These are phyloP conservation scores for Brachionus koreanus DNA, from an alignment of 1,140 invertebrate species.

Conservation along the genomic window DNA sequence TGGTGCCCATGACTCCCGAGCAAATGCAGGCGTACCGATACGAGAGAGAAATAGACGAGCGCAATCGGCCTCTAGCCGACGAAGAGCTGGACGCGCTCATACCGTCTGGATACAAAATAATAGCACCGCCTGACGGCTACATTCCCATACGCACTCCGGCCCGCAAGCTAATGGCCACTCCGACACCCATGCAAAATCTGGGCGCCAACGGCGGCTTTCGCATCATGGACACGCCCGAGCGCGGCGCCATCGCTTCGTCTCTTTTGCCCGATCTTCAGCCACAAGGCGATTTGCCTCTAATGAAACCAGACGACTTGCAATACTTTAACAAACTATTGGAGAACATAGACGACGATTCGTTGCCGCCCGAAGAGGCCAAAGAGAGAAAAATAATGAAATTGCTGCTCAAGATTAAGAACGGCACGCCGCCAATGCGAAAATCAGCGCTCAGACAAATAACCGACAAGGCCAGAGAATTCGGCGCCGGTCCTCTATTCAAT, in stretches of 20 bases:
- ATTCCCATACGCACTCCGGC: slow-evolving; percentile 94
- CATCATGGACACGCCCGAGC: slow-evolving; percentile 70
- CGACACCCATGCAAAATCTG: slow-evolving; percentile 73
- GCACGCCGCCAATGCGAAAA: slow-evolving; percentile 98
- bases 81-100: slow-evolving; percentile 96
- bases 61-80: slow-evolving; percentile 89
- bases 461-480: slow-evolving; percentile 93
- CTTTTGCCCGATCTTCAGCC: slow-evolving; percentile 92
- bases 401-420: slow-evolving; percentile 97
- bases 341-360: slow-evolving; percentile 92
- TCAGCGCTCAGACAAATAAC: slow-evolving; percentile 54
- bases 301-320: slow-evolving; percentile 99
- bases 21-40: slow-evolving; percentile 96
- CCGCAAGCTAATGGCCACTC: slow-evolving; percentile 90
- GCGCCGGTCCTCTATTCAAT: slow-evolving; percentile 95
- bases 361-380: slow-evolving; percentile 93
- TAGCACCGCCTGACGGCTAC: slow-evolving; percentile 90
- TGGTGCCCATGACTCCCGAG: slow-evolving; percentile 94
- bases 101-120: slow-evolving; percentile 92
- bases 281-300: slow-evolving; percentile 89
- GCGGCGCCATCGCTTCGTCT: slow-evolving; percentile 67
- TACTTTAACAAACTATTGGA: slow-evolving; percentile 97
- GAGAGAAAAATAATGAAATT: slow-evolving; percentile 99
- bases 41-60: slow-evolving; percentile 96
- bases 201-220: slow-evolving; percentile 85